Percentiles rank a stretch among this genome's conserved stretches.
phyloP scores from a whole-genome alignment of 2,113 vertebrate species.

The Anoplopoma fimbria region DNA sequence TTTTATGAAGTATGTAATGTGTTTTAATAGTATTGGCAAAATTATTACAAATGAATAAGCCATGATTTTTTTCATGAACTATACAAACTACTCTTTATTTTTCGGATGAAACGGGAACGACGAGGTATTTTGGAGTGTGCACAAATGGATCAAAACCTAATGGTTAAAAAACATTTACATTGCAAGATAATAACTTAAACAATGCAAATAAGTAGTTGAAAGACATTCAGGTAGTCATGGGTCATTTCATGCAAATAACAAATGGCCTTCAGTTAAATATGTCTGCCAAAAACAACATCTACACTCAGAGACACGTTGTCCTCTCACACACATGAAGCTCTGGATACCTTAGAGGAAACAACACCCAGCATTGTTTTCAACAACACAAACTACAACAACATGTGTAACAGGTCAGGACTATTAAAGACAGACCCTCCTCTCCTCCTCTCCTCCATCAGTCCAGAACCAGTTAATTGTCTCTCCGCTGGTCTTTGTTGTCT shows the following conservation, averaged over 20 bases:
- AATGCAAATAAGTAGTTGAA: constrained; percentile 79
- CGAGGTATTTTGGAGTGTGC: constrained; percentile 85
- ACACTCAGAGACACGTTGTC: constrained; percentile 86
- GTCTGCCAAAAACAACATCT: constrained; percentile 85
- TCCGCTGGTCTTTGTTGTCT: constrained; percentile 95
- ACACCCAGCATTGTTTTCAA: constrained; percentile 76
- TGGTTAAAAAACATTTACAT: constrained; percentile 42
- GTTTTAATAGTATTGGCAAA: background rate
- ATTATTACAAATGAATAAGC: background rate
- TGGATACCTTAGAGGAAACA: constrained; percentile 85
- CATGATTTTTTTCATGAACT: constrained; percentile 19
- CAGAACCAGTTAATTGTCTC: constrained; percentile 87
- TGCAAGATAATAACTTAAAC: constrained; percentile 74
- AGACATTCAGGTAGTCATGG: constrained; percentile 83
- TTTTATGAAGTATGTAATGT: background rate
- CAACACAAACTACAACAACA: constrained; percentile 88
- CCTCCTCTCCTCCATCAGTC: constrained; percentile 40
- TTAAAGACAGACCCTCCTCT: constrained; percentile 8
- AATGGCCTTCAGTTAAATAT: constrained; percentile 32
- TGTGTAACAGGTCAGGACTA: constrained; percentile 68
- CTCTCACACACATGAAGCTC: constrained; percentile 90
- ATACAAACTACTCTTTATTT: constrained; percentile 75
- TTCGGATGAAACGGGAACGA: constrained; percentile 56
- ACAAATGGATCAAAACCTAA: constrained; percentile 72
- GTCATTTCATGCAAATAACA: constrained; percentile 73